phyloP scores from a whole-genome alignment of 2,888 invertebrate species.

The Xylota segnis region DNA sequence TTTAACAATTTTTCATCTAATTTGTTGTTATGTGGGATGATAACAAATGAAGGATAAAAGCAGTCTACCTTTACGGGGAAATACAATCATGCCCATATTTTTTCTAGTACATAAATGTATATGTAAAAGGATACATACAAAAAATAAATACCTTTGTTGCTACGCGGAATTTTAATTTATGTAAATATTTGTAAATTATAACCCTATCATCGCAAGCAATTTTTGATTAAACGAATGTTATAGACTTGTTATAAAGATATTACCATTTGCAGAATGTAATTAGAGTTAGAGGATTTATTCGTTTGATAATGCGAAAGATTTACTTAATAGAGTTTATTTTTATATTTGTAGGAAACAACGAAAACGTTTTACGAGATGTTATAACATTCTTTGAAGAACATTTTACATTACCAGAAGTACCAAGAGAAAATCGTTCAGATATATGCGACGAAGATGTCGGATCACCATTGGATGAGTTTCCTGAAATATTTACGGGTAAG shows the following conservation, averaged over 20 bases:
- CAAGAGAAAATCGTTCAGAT: slow-evolving; percentile 78
- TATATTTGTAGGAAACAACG: slow-evolving; percentile 48
- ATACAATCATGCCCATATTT: too few species aligned
- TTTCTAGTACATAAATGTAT: too few species aligned
- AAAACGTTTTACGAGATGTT: slow-evolving; percentile 76
- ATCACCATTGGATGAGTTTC: slow-evolving; percentile 81
- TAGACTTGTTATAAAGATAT: not conserved
- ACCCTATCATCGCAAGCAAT: not conserved
- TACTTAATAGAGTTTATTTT: slow-evolving; percentile 10
- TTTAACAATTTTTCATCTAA: not conserved
- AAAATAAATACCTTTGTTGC: not conserved
- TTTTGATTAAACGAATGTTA: not conserved
- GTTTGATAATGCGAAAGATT: not conserved
- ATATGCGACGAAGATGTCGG: slow-evolving; percentile 77
- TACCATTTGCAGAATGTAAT: not conserved
- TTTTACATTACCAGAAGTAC: slow-evolving; percentile 79
- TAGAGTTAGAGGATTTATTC: not conserved
- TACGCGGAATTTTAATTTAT: not conserved
- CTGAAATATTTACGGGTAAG: slow-evolving; percentile 82
- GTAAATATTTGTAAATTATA: not conserved
- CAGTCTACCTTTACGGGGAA: not conserved
- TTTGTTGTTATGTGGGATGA: not conserved
- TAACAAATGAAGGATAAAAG: not conserved
- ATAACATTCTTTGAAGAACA: slow-evolving; percentile 80
- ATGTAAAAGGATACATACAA: not conserved